Evolutionary conservation across 2,888 invertebrate species (phyloP), one percentile per base, ranked within the genome.

Genomic region (Portevinia maculata): DNA sequence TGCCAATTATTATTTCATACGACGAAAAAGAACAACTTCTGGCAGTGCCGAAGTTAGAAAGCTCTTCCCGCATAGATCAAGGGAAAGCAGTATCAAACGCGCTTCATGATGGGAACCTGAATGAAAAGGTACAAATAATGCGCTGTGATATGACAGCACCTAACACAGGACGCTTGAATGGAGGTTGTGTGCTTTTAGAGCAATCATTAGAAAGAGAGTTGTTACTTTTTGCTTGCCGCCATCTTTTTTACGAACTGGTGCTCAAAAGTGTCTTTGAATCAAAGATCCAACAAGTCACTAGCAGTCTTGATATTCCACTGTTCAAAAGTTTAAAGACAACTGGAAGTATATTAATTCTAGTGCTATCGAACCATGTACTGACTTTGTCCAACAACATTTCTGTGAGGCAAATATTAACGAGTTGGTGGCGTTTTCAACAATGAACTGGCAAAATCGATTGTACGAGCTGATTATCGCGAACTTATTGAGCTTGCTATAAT

Each of bases 1-100:
- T 86, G 17, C 86, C 86, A 37, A 84, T 44, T 90, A 91, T 88
- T 90, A 90, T 74, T 24, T 24, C 24, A 24, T 24, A 5, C 5
- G 5, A 5, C 2, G 24, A 24, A 24, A 24, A 3, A 24, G 5
- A 24, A 2, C 2, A 24, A 24, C 24, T 24, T 24, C 5, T 24
- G 24, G 24, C 5, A 3, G 24, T 24, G 3, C 24, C 24, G 3
- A 24, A 90, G 85, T 86, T 69, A 69, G 85, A 86, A 3, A 86
- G 62, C 55, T 86, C 85, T 74, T 75, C 85, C n/a, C 85, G 85
- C n/a, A 84, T 60, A 24, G 83, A 86, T 15, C 86, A 74, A 52
- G 84, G 85, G 28, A 55, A 85, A 65, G 86, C 86, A 50, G 86
- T 87, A 59, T 86, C 50, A 39, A 46, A 48, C n/a, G 59, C 60